Evolutionary conservation across 1,140 invertebrate genomes (phyloP), one percentile per base, ranked within the genome.

Genomic region (Aphaenogaster floridana): DNA sequence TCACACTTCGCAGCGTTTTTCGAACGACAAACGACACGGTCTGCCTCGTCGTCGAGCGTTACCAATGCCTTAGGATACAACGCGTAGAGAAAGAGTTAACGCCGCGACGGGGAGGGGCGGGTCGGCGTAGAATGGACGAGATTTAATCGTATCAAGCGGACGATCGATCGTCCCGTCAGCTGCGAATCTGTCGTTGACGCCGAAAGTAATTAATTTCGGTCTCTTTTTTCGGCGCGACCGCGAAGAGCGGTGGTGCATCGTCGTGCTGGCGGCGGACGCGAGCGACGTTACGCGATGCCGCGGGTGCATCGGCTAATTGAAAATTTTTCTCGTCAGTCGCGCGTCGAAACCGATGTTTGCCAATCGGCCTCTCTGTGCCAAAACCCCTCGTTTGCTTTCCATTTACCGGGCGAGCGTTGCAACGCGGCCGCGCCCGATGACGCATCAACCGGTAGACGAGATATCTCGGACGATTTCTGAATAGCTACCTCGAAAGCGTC

Each of bases 381-480:
- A 79, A 91, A 88, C 84, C 77, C 84, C 76, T 63, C 86, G 92
- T 94, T 94, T 94, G 91, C 93, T 93, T 94, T 94, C 93, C 93
- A 94, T 94, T 94, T 94, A 89, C 79, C 89, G 78, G 78, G 77
- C 36, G 63, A 36, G 66, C 77, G 64, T 89, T 90, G 88, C 89
- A 83, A 84, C 57, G 77, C 68, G 61, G 39, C 84, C 79, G 66
- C 89, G 81, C 85, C 90, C 88, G 87, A 83, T 77, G 87, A 76
- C 64, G 86, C 78, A 84, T 74, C 54, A 74, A 34, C 42, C 6
- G 21, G 11, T 57, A 59, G 28, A 61, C 42, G 54, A 74, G 52
- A 48, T 74, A 84, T 84, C 69, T 76, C 42, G 66, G 28, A 34
- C 80, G 54, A 84, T 59, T 76, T 74, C 80, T 84, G 69, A 63